Evolutionary conservation across 1,140 invertebrate genomes (phyloP), one percentile per base, ranked within the genome.

Genomic region (Bombus superbus): DNA sequence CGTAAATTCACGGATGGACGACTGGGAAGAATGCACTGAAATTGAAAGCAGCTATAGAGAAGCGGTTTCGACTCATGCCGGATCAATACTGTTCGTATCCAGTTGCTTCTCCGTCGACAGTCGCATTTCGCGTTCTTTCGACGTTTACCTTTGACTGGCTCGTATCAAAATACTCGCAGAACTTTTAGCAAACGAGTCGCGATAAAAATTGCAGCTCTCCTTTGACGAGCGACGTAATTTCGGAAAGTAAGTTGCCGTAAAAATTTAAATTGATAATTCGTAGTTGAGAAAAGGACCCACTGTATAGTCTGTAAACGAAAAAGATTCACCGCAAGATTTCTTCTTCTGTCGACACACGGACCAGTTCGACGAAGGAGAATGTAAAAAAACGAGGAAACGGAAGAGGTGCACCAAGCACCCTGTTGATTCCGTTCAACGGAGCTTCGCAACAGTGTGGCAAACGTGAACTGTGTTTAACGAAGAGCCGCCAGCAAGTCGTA

Each of bases 41-140:
- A 91, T 91, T 91, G 89, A 83, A 81, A 87, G 77, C 73, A 83
- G 72, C 66, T 90, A 80, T 73, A 83, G 79, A 78, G 75, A 85
- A 83, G 68, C 59, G 83, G 88, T 90, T 90, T 90, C 42, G 73
- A 85, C 73, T 85, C 81, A 72, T 66, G 72, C 25, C 82, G 82
- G 88, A 92, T 92, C 90, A 92, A 92, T 92, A 91, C 85, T 57
- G 69, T 59, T 64, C 78, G 62, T 69, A 82, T 83, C 66, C 84
- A 71, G 62, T 82, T 91, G 77, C 86, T 35, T 78, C 74, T 79
- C 71, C 69, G 69, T 77, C 82, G 76, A 88, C 84, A 87, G 84
- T 84, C 82, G 77, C 87, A 81, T 73, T 86, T 80, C 68, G 62
- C 75, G 85, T 84, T 68, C 79, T 81, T 57, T 68, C 47, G 22